phyloP scores from a whole-genome alignment of 2,888 invertebrate species.

The Micropterix aruncella region DNA sequence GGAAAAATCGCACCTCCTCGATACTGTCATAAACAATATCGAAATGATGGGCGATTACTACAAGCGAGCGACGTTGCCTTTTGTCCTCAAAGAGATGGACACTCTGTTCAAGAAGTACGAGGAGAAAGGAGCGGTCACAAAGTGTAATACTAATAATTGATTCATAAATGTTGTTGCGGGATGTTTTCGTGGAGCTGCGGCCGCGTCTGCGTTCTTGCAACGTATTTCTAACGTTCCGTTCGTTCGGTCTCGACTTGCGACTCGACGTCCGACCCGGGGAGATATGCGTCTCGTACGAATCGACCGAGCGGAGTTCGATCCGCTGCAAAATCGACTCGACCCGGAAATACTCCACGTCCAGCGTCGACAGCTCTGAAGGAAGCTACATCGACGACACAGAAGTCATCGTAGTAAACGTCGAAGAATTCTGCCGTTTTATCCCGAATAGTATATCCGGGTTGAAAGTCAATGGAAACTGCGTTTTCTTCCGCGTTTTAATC shows the following conservation, averaged over 20 bases:
- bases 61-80: slow-evolving; percentile 65
- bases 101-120: slow-evolving; percentile 52
- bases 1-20: slow-evolving; percentile 77
- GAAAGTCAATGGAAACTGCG: slow-evolving; percentile 29
- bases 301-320: slow-evolving; percentile 1
- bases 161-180: slow-evolving; percentile 31
- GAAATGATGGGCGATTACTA: slow-evolving; percentile 75
- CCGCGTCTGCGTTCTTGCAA: slow-evolving; percentile 45
- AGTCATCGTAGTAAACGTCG: slow-evolving; percentile 23
- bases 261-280: slow-evolving; percentile 32
- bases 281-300: slow-evolving; percentile 21
- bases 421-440: slow-evolving; percentile 30
- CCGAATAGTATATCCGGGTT: slow-evolving; percentile 37
- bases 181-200: slow-evolving; percentile 43
- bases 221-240: slow-evolving; percentile 36
- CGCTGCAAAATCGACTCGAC: background rate
- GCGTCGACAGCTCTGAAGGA: slow-evolving; percentile 33
- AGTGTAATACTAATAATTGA: slow-evolving; percentile 19
- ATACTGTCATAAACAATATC: slow-evolving; percentile 83
- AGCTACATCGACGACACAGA: slow-evolving; percentile 29
- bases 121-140: slow-evolving; percentile 36
- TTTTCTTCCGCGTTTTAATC: slow-evolving; percentile 34
- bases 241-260: slow-evolving; percentile 30
- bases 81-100: slow-evolving; percentile 64
- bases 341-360: slow-evolving; percentile 17